Conservation (phyloP, 2,113 vertebrate genomes). For the Calyptomena viridis region DNA sequence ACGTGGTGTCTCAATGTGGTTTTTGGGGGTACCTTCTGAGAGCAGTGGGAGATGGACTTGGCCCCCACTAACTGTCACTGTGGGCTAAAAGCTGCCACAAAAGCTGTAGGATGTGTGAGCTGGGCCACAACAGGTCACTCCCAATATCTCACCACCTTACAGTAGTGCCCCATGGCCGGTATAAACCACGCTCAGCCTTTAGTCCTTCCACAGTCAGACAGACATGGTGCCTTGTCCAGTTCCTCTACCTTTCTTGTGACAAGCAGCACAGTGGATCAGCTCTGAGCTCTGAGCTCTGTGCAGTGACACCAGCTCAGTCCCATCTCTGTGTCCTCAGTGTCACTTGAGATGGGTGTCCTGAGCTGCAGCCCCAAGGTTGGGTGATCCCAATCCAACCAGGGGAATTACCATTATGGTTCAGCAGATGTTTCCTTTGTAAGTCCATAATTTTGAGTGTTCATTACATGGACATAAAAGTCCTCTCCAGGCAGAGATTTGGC, state of each 20-base stretch:
- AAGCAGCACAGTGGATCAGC: fast-evolving
- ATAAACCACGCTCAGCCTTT: not conserved
- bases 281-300: not conserved
- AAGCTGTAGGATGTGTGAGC: not conserved
- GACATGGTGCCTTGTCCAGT: fast-evolving
- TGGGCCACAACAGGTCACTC: fast-evolving
- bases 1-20: not conserved
- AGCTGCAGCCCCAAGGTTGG: not conserved
- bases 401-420: not conserved
- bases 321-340: no score
- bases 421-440: slow-evolving; percentile 26
- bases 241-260: not conserved
- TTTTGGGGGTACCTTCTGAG: not conserved
- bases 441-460: slow-evolving; percentile 28
- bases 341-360: not conserved
- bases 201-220: not conserved
- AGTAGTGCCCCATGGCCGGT: not conserved
- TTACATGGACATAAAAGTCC: not conserved
- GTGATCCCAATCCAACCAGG: not conserved
- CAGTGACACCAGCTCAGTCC: not conserved
- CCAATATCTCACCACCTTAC: not conserved
- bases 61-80: not conserved
- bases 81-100: not conserved
- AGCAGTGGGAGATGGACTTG: not conserved
- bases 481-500: slow-evolving; percentile 40